Evolutionary conservation across 1,140 invertebrate species (phyloP), one percentile per base, ranked within the genome.

Genomic region (Nixonia krombeini): DNA sequence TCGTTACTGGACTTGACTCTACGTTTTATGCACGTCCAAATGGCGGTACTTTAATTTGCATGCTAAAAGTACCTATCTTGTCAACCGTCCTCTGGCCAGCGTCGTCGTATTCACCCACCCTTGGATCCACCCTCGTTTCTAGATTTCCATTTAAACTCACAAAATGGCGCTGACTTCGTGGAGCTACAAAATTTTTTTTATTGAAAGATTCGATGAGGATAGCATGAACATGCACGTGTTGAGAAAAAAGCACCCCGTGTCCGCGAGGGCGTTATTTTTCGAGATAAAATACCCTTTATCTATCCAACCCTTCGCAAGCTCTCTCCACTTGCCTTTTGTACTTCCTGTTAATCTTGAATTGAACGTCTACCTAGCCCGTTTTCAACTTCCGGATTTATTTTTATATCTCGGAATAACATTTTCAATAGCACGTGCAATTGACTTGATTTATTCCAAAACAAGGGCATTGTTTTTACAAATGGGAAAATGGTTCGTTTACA

Each of bases 101-200:
- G 56, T 53, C 59, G 56, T 59, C 70, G 52, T 65, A 66, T 58
- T 61, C 71, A 68, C 69, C 79, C 73, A 67, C 68, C 40, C 29
- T 16, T 31, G 46, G 26, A 33, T 67, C 61, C 61, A 49, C 51
- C 66, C 72, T 56, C 70, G 50, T 45, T 49, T 47, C 25, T 70
- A 82, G 80, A 83, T 84, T 85, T 84, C 82, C 83, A 85, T 84
- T 84, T 85, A 84, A 84, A 85, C 76, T 84, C 81, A 74, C 82
- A 85, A 85, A 84, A 85, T 85, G 83, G 83, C 82, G 81, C 79
- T 79, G 75, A 79, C 74, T 79, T 70, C 74, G 75, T 81, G 78
- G 76, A 79, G 81, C 81, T 83, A 80, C 83, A 83, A 84, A 83
- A 84, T 84, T 85, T 84, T n/a, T 68, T 85, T 84, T 85, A 85